These are phyloP conservation scores for Lagocephalus sceleratus DNA, from an alignment of 2,797 vertebrate species.

Conservation along the genomic window DNA sequence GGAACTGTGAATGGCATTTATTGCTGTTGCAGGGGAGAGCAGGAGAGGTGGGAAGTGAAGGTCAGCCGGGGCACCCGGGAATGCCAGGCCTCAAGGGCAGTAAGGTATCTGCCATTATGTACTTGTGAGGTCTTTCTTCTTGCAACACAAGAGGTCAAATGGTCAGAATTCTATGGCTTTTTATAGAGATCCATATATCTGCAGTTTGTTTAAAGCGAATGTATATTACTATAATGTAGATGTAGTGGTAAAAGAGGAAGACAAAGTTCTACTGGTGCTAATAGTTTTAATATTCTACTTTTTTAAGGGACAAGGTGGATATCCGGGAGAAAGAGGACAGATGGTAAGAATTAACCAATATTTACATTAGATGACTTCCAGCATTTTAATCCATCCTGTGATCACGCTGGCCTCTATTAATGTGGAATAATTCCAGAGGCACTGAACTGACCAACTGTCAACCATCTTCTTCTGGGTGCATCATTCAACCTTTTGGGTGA, in stretches of 20 bases:
- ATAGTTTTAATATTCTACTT: constrained; percentile 15
- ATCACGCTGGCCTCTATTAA: neutral
- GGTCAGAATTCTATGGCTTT: too few species aligned
- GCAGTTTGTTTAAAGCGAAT: too few species aligned
- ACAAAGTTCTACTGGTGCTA: neutral
- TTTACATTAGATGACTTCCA: neutral
- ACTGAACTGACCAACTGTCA: neutral
- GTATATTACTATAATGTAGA: neutral
- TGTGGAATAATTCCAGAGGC: neutral
- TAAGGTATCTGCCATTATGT: constrained; percentile 75
- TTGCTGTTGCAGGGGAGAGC: constrained; percentile 77
- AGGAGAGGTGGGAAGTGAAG: constrained; percentile 78
- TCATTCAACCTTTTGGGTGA: too few species aligned
- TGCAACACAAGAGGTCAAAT: too few species aligned
- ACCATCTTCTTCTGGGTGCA: neutral
- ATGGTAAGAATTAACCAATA: constrained; percentile 72
- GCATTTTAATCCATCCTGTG: neutral
- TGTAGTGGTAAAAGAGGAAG: neutral
- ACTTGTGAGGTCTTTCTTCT: neutral
- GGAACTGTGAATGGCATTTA: neutral
- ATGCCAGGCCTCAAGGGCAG: constrained; percentile 83
- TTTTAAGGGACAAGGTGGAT: constrained; percentile 89
- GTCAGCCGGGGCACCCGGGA: constrained; percentile 87
- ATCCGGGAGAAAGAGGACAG: constrained; percentile 81
- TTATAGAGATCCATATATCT: too few species aligned